Percentiles rank a stretch among this genome's conserved stretches.
Conservation (phyloP, 2,888 invertebrate species). For the Myathropa florea region DNA sequence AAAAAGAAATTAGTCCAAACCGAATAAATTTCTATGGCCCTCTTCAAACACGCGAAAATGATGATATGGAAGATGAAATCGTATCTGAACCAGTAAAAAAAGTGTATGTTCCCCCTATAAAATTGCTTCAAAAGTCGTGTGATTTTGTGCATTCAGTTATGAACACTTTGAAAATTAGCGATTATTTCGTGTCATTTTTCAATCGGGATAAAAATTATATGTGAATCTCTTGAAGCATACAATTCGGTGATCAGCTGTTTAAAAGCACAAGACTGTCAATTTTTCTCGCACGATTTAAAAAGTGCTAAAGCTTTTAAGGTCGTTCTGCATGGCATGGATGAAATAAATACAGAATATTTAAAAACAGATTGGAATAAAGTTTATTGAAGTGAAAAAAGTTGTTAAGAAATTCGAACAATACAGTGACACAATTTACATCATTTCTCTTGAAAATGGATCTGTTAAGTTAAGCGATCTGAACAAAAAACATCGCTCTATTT, state of each 20-base stretch:
- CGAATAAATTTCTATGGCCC: neutral
- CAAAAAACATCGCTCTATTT: constrained; percentile 36
- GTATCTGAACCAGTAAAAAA: neutral
- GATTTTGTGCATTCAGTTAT: neutral
- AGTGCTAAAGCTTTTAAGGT: constrained; percentile 17
- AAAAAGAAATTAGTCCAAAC: neutral
- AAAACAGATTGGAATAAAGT: constrained; percentile 44
- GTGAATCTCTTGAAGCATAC: constrained; percentile 3
- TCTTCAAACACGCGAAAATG: neutral
- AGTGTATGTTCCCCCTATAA: neutral
- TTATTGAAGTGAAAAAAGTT: constrained; percentile 45
- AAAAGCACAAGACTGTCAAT: constrained; percentile 2
- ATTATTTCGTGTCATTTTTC: constrained; percentile 30
- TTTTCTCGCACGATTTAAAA: constrained; percentile 4
- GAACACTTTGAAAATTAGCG: neutral
- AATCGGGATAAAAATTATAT: constrained; percentile 49
- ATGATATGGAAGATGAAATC: neutral
- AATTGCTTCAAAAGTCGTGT: constrained; percentile 1
- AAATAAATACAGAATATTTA: constrained; percentile 24
- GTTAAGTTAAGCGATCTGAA: neutral
- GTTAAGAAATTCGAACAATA: constrained; percentile 40
- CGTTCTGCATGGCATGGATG: constrained; percentile 26
- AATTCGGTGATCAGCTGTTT: constrained; percentile 12
- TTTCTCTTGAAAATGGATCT: constrained; percentile 5
- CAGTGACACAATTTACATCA: neutral